Evolutionary conservation across 2,113 vertebrate genomes (phyloP), one percentile per base, ranked within the genome.

Genomic region (Thunnus thynnus): DNA sequence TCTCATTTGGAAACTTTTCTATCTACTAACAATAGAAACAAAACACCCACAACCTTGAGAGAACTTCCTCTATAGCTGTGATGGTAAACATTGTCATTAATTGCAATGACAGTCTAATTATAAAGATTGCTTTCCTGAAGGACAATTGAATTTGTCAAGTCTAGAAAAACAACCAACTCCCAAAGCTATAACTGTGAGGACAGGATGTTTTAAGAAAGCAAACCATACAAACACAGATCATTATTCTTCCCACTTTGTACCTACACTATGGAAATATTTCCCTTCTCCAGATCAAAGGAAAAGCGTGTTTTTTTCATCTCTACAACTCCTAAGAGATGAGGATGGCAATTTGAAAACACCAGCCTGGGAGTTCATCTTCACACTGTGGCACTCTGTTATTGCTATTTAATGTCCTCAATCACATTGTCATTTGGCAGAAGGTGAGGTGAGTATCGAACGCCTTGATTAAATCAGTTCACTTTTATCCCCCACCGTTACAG

Each of bases 401-500:
- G 66, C 74, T 60, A 22, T 84, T 92, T 88, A 87, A 91, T 80
- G 83, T 84, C 92, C 86, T 87, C 86, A 73, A 80, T 91, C 80
- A 85, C 81, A 76, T 80, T 91, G 91, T 90, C 85, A 80, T 90
- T 86, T 90, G 85, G 86, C 86, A 88, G 86, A 86, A 89, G 90
- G 80, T 83, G 86, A 90, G 84, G 54, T 78, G 67, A 36, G 78
- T 77, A 87, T 91, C 50, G 87, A 89, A 74, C 18, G 57, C 25
- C 76, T 80, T 87, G 83, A 90, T 90, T 91, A 86, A 88, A 92
- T 91, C 80, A 74, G 89, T 84, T 85, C 67, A 75, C 67, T 82
- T 90, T 85, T 67, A 83, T 78, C 88, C 76, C 50, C 67, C 36
- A 50, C 76, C 44, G 32, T 82, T 83, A 63, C 63, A 52, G 50